phyloP scores from a whole-genome alignment of 2,113 vertebrate species.

The Sturnus vulgaris region DNA sequence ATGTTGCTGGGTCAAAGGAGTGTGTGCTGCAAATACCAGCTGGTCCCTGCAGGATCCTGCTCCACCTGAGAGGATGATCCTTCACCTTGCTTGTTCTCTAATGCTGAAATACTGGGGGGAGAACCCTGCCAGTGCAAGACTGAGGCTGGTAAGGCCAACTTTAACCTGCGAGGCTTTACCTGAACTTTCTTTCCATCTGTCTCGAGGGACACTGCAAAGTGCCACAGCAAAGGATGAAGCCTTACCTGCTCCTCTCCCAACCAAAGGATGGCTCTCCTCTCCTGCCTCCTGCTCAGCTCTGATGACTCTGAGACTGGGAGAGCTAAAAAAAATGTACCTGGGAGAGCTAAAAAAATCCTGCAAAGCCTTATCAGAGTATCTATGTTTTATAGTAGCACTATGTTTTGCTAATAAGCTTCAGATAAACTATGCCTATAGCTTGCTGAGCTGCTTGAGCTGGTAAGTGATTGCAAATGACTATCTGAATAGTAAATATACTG shows the following conservation, averaged over 20 bases:
- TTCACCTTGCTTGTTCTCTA: neutral
- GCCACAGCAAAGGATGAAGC: neutral
- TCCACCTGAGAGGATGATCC: neutral
- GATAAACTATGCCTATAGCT: neutral
- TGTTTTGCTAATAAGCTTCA: neutral
- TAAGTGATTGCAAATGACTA: neutral
- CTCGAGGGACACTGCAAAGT: neutral
- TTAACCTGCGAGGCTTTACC: neutral
- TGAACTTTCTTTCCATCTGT: neutral
- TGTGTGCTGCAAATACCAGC: neutral
- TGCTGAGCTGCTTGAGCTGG: neutral
- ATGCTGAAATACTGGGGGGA: fast-evolving
- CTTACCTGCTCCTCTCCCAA: neutral
- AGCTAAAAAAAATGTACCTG: neutral
- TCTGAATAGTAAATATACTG: neutral
- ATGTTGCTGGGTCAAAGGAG: neutral
- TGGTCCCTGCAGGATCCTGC: neutral
- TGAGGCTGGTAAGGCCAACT: neutral
- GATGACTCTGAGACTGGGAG: neutral
- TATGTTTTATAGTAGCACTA: neutral
- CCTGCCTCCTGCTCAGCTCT: neutral
- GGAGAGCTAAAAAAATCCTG: neutral
- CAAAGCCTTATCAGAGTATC: neutral
- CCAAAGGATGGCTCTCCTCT: neutral
- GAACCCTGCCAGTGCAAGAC: neutral